Evolutionary conservation across 2,113 vertebrate genomes (phyloP), one percentile per base, ranked within the genome.

Genomic region (Gnathonemus echidnorhynchus): DNA sequence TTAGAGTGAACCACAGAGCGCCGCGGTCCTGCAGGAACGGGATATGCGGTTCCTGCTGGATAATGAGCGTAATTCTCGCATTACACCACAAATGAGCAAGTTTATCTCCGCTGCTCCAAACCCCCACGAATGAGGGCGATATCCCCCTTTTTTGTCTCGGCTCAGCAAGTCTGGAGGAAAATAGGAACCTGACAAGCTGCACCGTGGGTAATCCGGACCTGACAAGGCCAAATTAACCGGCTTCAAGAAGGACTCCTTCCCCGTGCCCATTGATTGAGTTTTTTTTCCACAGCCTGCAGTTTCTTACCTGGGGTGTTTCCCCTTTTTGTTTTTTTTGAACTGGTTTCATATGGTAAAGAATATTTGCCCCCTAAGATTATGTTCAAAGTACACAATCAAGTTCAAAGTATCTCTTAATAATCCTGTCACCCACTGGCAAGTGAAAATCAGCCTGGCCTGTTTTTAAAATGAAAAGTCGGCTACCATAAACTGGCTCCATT

Each of bases 401-500:
- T 62, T 62, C 56, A 62, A 62, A 62, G 83, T 89, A 66, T 88
- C 49, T 89, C 80, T 85, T 90, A 91, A 91, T 92, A 17, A 35
- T 46, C 45, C 83, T n/a, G 19, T 24, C 83, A 91, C 89, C 87
- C 53, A 83, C 52, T 87, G 88, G 21, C 45, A 90, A 83, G 86
- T 70, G 87, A 87, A 39, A 92, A 92, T 80, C 48, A 56, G 86
- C 70, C 90, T 88, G 10, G 88, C 48, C 88, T 50, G 86, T 92
- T 49, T 89, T 62, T 42, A 62, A 62, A 89, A 89, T 86, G 86
- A 52, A 31, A 89, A 91, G 52, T 86, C 31, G 87, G 87, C 84
- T 42, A 45, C 88, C 31, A 21, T 88, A 88, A 92, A 91, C 89
- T 50, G 70, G 89, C 91, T 91, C 39, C 15, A 35, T 88, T 92